Evolutionary conservation across 2,113 vertebrate genomes (phyloP).

Genomic region (Smithornis capensis): DNA sequence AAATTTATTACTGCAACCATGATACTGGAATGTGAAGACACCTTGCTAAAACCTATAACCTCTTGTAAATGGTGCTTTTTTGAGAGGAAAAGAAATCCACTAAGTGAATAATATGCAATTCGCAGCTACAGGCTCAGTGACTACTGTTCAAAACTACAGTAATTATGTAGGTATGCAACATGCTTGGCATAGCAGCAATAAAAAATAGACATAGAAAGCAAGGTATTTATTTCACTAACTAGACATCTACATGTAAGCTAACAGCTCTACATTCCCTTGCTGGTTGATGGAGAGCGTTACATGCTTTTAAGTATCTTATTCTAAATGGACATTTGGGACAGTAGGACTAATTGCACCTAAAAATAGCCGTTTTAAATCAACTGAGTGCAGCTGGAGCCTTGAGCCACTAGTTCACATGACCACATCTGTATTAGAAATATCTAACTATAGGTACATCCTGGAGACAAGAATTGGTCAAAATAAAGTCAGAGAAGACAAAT

Average conservation of each 20-base stretch:
- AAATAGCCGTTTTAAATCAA: background rate
- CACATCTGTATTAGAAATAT: background rate
- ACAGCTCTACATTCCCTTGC: background rate
- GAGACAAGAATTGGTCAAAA: background rate
- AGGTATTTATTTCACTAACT: conserved; percentile 13
- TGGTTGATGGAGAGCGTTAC: background rate
- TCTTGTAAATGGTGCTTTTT: conserved; percentile 25
- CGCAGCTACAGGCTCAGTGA: conserved; percentile 6
- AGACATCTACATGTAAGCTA: background rate
- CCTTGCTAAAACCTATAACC: conserved; percentile 46
- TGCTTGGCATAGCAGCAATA: conserved; percentile 5
- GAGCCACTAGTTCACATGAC: background rate
- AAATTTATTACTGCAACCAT: conserved; percentile 53
- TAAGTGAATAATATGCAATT: conserved; percentile 27
- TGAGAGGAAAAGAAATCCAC: background rate
- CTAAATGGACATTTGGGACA: background rate
- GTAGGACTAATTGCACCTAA: background rate
- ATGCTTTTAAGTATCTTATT: background rate
- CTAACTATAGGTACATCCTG: background rate
- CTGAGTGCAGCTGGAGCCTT: background rate
- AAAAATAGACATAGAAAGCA: background rate
- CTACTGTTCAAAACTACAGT: conserved; percentile 4
- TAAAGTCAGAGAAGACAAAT: background rate
- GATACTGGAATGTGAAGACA: conserved; percentile 22
- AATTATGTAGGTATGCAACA: conserved; percentile 47